Evolutionary conservation across 2,113 vertebrate genomes (phyloP), one percentile per base, ranked within the genome.

Genomic region (Monarcha castaneiventris): DNA sequence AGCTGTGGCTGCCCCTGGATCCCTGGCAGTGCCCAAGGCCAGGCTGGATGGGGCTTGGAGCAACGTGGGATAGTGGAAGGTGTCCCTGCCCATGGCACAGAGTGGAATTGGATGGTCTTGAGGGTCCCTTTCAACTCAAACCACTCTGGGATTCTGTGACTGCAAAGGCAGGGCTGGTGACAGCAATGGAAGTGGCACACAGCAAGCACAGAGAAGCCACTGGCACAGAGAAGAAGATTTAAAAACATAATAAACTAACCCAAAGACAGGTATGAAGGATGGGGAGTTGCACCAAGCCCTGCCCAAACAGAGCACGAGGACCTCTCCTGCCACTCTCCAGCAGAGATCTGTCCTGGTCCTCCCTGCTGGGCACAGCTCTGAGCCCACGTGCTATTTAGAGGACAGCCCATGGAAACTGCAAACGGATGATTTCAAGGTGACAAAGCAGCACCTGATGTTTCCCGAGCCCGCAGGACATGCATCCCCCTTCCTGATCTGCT

Each of bases 361-460:
- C 33, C 52, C 17, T 2, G 1, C 44, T 59, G 33, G 23, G 54
- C 62, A 86, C 32, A 69, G 46, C 41, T 77, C 63, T 61, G 55
- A 77, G 55, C 32, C 54, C 37, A 21, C 0, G 1, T 41, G 59
- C 41, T 87, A 4, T 82, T 71, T 68, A 71, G 39, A 85, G 89
- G 46, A 61, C 75, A 87, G 48, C 46, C 49, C 54, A 46, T 62
- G 84, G 94, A 95, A 97, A 96, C 37, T 76, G 32, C 46, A 46
- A 71, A 52, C 1, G 5, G 88, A 92, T 93, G 54, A 94, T 17
- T 81, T 77, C 48, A 87, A 94, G 84, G 86, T 96, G 93, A 95
- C 92, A 80, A 94, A 94, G 76, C 84, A 85, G 81, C 91, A 83
- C 78, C 81, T 93, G 94, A 96, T 91, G 68, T 19, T 91, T 93